A percentile compares a stretch with the other conserved stretches of the same genome.
Conservation (phyloP, 2,888 invertebrate genomes). For the Drosophila algonquin region DNA sequence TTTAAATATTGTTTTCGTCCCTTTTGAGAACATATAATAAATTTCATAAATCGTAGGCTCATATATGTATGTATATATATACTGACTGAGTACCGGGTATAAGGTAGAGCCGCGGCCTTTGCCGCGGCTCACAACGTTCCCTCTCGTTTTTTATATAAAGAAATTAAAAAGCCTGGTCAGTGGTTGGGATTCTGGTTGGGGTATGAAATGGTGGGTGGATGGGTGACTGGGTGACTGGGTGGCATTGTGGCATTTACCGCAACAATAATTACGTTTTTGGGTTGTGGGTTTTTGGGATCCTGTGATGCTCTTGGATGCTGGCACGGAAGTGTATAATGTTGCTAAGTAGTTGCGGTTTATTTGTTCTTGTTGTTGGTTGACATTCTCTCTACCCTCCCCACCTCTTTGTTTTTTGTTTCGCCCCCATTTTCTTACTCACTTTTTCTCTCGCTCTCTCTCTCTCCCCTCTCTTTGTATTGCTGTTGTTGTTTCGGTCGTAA, state of each 20-base stretch:
- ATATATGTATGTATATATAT: no score
- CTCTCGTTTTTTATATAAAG: conserved; percentile 65
- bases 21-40: no score
- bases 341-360: conserved; percentile 77
- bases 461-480: conserved; percentile 10
- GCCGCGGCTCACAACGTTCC: no score
- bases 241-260: conserved; percentile 63
- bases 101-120: no score
- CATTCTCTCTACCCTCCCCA: conserved; percentile 19
- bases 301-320: conserved; percentile 52
- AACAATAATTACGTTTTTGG: conserved; percentile 77
- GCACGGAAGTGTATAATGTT: conserved; percentile 78
- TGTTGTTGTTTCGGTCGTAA: conserved; percentile 55
- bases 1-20: no score
- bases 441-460: conserved; percentile 24
- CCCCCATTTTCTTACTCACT: conserved; percentile 5
- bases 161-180: conserved; percentile 73
- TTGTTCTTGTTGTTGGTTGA: conserved; percentile 50
- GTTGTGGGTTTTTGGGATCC: conserved; percentile 42
- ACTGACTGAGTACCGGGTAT: no score
- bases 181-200: conserved; percentile 26
- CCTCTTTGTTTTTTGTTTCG: conserved; percentile 3
- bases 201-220: not conserved
- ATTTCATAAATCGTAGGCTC: no score
- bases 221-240: not conserved